Conservation (phyloP, 1,140 invertebrate genomes). For the Panulirus ornatus region DNA sequence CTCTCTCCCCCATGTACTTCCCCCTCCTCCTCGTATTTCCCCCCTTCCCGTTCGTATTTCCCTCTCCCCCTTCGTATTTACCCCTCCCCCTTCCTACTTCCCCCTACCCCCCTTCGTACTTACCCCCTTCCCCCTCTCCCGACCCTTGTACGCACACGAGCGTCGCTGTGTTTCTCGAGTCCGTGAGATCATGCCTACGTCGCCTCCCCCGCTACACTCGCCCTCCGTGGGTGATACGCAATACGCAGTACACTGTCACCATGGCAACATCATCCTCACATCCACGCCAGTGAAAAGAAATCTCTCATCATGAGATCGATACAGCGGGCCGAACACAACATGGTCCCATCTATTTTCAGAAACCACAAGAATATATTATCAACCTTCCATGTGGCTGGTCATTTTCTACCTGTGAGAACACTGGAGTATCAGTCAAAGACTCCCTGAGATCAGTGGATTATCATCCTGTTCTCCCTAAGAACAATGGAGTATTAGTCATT, state of each 20-base stretch:
- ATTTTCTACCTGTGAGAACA: no score
- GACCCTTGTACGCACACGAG: not conserved
- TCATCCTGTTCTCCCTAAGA: no score
- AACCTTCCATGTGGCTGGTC: no score
- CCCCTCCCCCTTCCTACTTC: not conserved
- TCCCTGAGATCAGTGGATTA: no score
- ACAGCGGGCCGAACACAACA: no score
- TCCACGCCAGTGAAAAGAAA: no score
- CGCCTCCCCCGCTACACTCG: not conserved
- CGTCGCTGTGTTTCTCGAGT: not conserved
- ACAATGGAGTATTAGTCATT: no score
- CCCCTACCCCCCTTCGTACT: not conserved
- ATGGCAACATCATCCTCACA: slow-evolving; percentile 1
- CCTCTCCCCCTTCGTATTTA: not conserved
- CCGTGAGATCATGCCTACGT: not conserved
- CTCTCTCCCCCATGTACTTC: not conserved
- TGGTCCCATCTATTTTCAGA: no score
- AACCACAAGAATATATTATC: no score
- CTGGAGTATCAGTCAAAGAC: no score
- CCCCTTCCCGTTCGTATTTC: not conserved
- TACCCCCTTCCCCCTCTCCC: not conserved
- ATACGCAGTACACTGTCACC: not conserved
- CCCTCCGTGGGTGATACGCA: not conserved
- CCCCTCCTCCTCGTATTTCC: not conserved
- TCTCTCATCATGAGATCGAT: no score